A percentile compares a stretch with the other conserved stretches of the same genome.
Evolutionary conservation across 2,797 vertebrate species (phyloP).

Genomic region (Oreochromis grahami): DNA sequence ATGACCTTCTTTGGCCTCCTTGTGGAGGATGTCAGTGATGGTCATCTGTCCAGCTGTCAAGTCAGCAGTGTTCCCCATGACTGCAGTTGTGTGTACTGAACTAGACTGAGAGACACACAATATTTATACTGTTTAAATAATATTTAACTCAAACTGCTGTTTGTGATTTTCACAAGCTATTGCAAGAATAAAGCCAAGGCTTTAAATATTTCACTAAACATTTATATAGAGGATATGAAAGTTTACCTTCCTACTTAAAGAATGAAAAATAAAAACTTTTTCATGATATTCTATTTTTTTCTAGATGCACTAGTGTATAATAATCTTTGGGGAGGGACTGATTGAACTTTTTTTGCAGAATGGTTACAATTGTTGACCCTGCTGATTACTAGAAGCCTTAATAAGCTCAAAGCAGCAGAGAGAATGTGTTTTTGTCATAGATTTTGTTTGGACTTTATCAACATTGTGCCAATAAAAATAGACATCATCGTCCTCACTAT

Average conservation of each 20-base stretch:
- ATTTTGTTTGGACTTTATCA: constrained; percentile 59
- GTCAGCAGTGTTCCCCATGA: background rate
- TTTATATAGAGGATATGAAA: background rate
- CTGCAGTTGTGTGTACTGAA: background rate
- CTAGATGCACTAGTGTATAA: background rate
- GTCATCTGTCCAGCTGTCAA: background rate
- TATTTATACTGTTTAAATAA: background rate
- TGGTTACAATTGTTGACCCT: background rate
- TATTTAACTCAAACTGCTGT: background rate
- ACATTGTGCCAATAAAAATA: constrained; percentile 31
- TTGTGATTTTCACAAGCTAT: background rate
- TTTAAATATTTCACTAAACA: background rate
- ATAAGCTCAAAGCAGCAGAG: background rate
- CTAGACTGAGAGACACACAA: background rate
- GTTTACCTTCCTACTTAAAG: background rate
- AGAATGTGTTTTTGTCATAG: background rate
- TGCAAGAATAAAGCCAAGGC: background rate
- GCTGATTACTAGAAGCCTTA: background rate
- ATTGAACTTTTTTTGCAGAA: background rate
- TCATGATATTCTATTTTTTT: background rate
- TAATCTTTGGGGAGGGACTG: background rate
- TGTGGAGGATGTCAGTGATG: background rate
- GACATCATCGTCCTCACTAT: constrained; percentile 29
- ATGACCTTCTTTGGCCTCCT: background rate
- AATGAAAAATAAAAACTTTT: accelerated